Conservation (phyloP, 2,113 vertebrate genomes). For the Myanophis thanlyinensis region DNA sequence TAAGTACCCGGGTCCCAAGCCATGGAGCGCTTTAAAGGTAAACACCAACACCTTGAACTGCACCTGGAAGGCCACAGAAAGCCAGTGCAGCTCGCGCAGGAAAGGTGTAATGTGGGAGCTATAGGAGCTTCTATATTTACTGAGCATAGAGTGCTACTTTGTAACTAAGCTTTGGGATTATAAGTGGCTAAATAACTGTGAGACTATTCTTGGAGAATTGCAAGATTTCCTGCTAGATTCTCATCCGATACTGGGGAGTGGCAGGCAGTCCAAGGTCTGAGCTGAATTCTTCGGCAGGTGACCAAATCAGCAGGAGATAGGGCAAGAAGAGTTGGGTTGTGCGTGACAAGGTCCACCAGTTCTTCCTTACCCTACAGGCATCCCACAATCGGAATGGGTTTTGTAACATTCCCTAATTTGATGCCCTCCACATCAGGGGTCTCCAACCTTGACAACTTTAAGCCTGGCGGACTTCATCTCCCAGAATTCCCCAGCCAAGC, state of each 20-base stretch:
- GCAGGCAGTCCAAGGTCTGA: not conserved
- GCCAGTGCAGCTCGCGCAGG: too few species aligned
- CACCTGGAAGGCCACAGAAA: too few species aligned
- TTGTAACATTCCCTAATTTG: not conserved
- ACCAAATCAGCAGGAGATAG: not conserved
- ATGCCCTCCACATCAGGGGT: not conserved
- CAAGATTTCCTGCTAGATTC: not conserved
- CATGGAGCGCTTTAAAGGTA: too few species aligned
- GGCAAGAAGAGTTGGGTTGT: not conserved
- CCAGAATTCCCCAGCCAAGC: too few species aligned
- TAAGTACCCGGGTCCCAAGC: too few species aligned
- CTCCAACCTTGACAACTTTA: too few species aligned
- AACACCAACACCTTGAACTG: too few species aligned
- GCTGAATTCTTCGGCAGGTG: not conserved
- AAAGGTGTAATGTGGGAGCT: too few species aligned
- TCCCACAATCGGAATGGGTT: not conserved
- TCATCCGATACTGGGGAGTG: not conserved
- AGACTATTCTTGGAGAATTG: not conserved
- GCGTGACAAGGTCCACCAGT: not conserved
- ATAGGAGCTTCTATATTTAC: not conserved
- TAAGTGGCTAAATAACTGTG: not conserved
- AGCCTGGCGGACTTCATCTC: too few species aligned
- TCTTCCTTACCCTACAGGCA: not conserved
- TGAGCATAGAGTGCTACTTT: not conserved
- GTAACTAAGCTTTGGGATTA: not conserved